Conservation (phyloP, 1,140 invertebrate species). For the Metaphire vulgaris region DNA sequence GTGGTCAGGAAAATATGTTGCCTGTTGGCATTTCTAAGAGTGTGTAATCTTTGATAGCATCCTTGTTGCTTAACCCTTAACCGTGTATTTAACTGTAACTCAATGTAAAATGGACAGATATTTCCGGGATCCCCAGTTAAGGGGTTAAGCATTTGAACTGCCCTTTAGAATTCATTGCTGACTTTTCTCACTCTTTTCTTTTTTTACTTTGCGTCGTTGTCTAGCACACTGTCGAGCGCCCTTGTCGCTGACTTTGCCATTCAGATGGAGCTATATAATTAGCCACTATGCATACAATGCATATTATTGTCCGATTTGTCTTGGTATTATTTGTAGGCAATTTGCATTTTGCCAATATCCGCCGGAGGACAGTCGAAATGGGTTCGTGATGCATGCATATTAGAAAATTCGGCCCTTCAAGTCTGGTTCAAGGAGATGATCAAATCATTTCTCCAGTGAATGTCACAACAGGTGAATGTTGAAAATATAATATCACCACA, state of each 20-base stretch:
- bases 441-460: slow-evolving; percentile 3
- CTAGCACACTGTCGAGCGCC: neutral
- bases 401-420: slow-evolving; percentile 21
- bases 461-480: too few relatives aligned
- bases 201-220: neutral
- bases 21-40: too few relatives aligned
- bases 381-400: slow-evolving; percentile 14
- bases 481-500: too few relatives aligned
- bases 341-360: slow-evolving; percentile 23
- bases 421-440: slow-evolving; percentile 7
- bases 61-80: too few relatives aligned
- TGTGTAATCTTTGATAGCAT: too few relatives aligned
- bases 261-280: neutral
- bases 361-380: slow-evolving; percentile 6
- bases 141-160: neutral
- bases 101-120: too few relatives aligned
- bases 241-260: neutral
- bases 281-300: neutral
- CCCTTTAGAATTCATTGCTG: neutral
- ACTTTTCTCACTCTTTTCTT: neutral
- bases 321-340: slow-evolving; percentile 21
- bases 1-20: too few relatives aligned
- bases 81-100: too few relatives aligned
- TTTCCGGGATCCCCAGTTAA: too few relatives aligned
- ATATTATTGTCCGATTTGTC: neutral